Conservation (phyloP, 2,797 vertebrate genomes). For the Staurois parvus region DNA sequence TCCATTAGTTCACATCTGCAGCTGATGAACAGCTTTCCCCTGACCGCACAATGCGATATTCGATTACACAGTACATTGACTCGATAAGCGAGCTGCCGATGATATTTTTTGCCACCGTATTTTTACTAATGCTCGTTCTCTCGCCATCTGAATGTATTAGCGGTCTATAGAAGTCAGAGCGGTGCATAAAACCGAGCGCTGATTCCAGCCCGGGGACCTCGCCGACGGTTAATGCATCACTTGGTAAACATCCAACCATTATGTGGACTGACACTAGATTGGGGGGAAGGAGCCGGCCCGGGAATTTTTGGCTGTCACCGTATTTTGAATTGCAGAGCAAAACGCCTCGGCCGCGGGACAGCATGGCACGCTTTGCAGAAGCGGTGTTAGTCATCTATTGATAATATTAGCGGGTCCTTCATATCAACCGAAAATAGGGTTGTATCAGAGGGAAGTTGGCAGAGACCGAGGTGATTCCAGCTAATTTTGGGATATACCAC, state of each 20-base stretch:
- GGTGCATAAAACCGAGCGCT: neutral
- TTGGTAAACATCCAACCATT: slow-evolving; percentile 64
- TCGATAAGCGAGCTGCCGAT: neutral
- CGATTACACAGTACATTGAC: slow-evolving; percentile 28
- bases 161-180: too few species aligned
- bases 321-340: slow-evolving; percentile 82
- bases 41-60: slow-evolving; percentile 12
- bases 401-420: too few species aligned
- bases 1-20: neutral
- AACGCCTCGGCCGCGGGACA: slow-evolving; percentile 69
- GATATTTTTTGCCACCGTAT: slow-evolving; percentile 5
- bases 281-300: slow-evolving; percentile 77
- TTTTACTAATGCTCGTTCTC: neutral
- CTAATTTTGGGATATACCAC: too few species aligned
- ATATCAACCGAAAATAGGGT: too few species aligned
- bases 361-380: slow-evolving; percentile 78
- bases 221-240: slow-evolving; percentile 27
- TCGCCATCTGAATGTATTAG: neutral
- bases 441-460: too few species aligned
- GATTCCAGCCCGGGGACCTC: neutral
- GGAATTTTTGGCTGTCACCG: slow-evolving; percentile 78
- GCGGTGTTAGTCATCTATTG: too few species aligned
- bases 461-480: too few species aligned
- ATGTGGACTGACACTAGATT: slow-evolving; percentile 83
- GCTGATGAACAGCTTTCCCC: slow-evolving; percentile 1